Evolutionary conservation across 2,797 vertebrate species (phyloP).

Genomic region (Rhabdomys pumilio): DNA sequence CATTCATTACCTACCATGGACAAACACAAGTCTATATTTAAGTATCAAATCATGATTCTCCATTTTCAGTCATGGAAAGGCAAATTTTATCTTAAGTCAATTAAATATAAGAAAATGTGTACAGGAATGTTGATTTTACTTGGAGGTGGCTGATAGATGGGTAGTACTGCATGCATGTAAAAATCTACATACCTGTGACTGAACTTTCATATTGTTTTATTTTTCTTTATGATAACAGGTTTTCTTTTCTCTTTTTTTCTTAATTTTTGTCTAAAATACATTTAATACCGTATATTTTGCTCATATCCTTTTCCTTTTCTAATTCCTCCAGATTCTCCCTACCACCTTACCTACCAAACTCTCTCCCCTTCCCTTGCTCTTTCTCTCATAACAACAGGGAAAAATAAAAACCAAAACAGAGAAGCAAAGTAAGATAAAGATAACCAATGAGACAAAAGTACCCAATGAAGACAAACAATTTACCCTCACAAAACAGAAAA

Average conservation of each 20-base stretch:
- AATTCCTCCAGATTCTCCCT: not conserved
- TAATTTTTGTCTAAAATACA: not conserved
- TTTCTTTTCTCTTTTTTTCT: not conserved
- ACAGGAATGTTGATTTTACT: not conserved
- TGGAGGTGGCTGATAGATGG: not conserved
- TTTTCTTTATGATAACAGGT: not conserved
- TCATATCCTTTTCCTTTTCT: not conserved
- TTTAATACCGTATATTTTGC: not conserved
- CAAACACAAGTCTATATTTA: not conserved
- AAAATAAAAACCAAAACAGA: not conserved
- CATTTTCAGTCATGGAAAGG: not conserved
- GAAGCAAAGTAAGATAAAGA: not conserved
- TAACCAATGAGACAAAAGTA: not conserved
- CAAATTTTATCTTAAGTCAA: not conserved
- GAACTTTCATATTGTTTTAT: not conserved
- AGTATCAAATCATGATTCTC: not conserved
- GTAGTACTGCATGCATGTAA: accelerated
- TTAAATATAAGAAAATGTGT: not conserved
- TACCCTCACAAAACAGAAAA: not conserved
- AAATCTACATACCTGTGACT: not conserved
- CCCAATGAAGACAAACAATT: not conserved
- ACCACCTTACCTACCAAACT: not conserved
- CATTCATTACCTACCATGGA: no score
- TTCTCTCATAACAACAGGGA: not conserved
- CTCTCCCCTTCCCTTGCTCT: not conserved